Evolutionary conservation across 2,888 invertebrate genomes (phyloP).

Genomic region (Pandemis cinnamomeana): DNA sequence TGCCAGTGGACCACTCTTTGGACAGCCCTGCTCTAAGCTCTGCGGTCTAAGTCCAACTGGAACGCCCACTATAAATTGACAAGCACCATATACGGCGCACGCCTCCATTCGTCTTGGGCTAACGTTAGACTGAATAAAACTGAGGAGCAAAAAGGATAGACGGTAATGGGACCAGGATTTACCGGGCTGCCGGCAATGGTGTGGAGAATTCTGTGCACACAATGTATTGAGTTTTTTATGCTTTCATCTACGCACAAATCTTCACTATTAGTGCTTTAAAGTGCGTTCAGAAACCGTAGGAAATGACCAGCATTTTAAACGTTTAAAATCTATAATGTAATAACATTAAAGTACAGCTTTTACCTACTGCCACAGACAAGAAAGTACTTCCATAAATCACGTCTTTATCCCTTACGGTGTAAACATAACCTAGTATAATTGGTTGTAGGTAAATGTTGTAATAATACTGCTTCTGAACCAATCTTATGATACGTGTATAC

Average conservation of each 20-base stretch:
- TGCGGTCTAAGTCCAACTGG: conserved; percentile 54
- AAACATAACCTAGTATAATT: too few relatives aligned
- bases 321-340: too few relatives aligned
- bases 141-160: conserved; percentile 28
- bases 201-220: not conserved
- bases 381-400: too few relatives aligned
- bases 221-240: not conserved
- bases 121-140: conserved; percentile 57
- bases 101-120: conserved; percentile 65
- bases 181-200: not conserved
- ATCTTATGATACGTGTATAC: too few relatives aligned
- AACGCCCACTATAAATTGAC: conserved; percentile 78
- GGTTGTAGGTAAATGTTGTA: too few relatives aligned
- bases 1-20: not conserved
- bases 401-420: too few relatives aligned
- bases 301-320: too few relatives aligned
- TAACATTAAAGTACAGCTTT: too few relatives aligned
- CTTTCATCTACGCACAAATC: not conserved
- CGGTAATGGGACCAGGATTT: conserved; percentile 26
- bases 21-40: not conserved
- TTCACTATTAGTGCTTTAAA: too few relatives aligned
- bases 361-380: too few relatives aligned
- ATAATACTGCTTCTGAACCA: too few relatives aligned
- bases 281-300: too few relatives aligned
- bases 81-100: conserved; percentile 72